Evolutionary conservation across 2,797 vertebrate species (phyloP), one percentile per base, ranked within the genome.

Genomic region (Leontocebus nigricollis): DNA sequence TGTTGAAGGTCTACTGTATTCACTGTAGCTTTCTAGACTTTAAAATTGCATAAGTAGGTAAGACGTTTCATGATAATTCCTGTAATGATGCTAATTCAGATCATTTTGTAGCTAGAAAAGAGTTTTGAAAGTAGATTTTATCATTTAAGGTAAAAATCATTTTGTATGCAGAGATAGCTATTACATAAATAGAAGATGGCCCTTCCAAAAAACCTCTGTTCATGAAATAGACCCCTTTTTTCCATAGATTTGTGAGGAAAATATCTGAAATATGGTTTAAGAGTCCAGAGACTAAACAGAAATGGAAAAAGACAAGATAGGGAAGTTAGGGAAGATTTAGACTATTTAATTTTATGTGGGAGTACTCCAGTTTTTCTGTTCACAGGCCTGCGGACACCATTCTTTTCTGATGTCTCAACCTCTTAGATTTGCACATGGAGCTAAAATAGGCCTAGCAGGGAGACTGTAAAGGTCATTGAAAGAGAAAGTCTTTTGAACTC

Each of bases 71-170:
- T 90, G 73, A 93, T 67, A 94, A 92, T 44, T 46, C 75, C 6
- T 73, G 46, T 83, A 94, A 84, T 93, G 75, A 92, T 87, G 12
- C 27, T 81, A 93, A 73, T 89, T 93, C 39, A 86, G 88, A 84
- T 30, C 50, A 90, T 90, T 93, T 90, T 93, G 50, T 59, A 94
- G 76, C 48, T 22, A 94, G 44, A 94, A 96, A 95, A 95, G 88
- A 95, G 19, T 80, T 90, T 76, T 87, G 33, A 94, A 94, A 77
- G 55, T 77, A 93, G 92, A 93, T 97, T 86, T 81, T 83, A 94
- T 94, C 76, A 90, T 90, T 90, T 84, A 93, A 84, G 77, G 80
- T 93, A 94, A 91, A 97, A 96, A 93, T 92, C 20, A 97, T 95
- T 86, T 89, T 46, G 36, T 64, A 90, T 87, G 55, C 80, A 87